These are phyloP conservation scores for Antheraea pernyi DNA, from an alignment of 1,140 invertebrate species.

Conservation along the genomic window DNA sequence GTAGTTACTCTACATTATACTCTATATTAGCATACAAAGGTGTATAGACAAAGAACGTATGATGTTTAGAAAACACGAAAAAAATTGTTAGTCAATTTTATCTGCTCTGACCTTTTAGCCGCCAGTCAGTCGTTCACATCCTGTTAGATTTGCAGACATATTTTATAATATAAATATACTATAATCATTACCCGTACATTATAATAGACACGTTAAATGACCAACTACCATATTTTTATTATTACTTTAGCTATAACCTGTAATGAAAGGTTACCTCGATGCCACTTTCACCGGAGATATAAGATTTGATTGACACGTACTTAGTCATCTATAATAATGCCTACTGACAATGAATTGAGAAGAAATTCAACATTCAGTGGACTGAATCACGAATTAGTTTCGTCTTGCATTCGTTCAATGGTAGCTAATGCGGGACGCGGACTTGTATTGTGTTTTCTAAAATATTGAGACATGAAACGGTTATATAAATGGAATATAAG, in stretches of 20 bases:
- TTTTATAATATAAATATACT: neutral
- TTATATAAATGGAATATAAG: neutral
- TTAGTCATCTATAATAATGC: constrained; percentile 9
- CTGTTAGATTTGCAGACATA: neutral
- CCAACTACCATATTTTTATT: neutral
- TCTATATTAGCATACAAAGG: too few species aligned
- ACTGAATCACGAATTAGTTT: neutral
- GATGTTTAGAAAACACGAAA: too few species aligned
- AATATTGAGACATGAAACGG: neutral
- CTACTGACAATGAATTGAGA: constrained; percentile 9
- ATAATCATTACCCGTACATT: neutral
- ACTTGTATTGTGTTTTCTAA: neutral
- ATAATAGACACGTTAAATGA: neutral
- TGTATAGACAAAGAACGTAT: too few species aligned
- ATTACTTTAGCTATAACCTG: constrained; percentile 2
- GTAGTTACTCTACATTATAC: too few species aligned
- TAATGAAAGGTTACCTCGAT: neutral
- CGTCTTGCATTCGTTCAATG: neutral
- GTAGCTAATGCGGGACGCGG: neutral
- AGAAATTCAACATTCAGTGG: constrained; percentile 1
- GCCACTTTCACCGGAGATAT: constrained; percentile 1
- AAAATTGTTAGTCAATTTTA: too few species aligned
- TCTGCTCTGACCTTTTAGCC: too few species aligned
- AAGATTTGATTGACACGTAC: constrained; percentile 9
- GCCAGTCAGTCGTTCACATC: neutral